phyloP scores from a whole-genome alignment of 2,113 vertebrate genomes.

The Onychostruthus taczanowskii region DNA sequence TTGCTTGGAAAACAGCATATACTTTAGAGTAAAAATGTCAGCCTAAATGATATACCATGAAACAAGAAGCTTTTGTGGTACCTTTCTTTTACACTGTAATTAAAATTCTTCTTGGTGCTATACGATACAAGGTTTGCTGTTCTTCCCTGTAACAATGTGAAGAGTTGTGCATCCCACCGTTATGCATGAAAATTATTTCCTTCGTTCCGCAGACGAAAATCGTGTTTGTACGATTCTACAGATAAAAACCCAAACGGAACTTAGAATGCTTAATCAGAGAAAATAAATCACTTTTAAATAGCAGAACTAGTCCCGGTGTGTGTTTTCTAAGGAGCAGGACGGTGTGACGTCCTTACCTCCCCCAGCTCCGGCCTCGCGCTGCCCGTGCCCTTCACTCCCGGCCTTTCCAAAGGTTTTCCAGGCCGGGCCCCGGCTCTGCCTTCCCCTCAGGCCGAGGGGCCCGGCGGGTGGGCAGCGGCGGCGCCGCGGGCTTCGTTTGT shows the following conservation, averaged over 20 bases:
- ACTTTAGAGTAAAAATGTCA: background rate
- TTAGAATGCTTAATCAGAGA: background rate
- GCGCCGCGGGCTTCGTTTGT: background rate
- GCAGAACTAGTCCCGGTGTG: background rate
- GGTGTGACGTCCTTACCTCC: accelerated
- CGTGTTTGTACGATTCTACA: background rate
- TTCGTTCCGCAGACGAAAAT: background rate
- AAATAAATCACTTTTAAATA: constrained; percentile 15
- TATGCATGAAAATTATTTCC: background rate
- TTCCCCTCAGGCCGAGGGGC: background rate
- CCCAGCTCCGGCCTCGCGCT: accelerated
- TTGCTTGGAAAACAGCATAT: background rate
- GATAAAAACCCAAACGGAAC: background rate
- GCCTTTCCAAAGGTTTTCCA: accelerated
- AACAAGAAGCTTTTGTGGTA: background rate
- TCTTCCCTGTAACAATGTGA: constrained; percentile 1
- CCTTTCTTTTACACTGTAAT: background rate
- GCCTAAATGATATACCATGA: background rate
- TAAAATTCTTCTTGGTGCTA: constrained; percentile 48
- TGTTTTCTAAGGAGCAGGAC: background rate
- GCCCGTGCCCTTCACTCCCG: accelerated
- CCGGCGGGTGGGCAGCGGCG: background rate
- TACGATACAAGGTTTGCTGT: background rate
- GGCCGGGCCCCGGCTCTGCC: background rate
- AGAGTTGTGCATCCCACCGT: background rate